Evolutionary conservation across 2,113 vertebrate genomes (phyloP), one percentile per base, ranked within the genome.

Genomic region (Scytalopus superciliaris): DNA sequence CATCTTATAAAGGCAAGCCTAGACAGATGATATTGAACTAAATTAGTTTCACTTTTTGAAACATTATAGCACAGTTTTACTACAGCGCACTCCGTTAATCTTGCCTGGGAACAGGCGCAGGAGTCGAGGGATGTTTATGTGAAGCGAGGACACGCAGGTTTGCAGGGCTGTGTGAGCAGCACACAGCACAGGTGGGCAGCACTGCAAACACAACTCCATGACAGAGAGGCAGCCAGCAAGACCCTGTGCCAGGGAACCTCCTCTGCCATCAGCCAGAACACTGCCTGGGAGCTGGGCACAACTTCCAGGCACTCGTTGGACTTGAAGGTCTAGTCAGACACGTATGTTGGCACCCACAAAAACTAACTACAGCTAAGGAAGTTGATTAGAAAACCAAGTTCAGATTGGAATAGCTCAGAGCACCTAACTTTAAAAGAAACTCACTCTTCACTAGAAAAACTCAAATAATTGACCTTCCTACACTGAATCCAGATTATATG

Each of bases 51-150:
- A 81, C 22, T 77, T 74, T 87, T 77, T 60, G 42, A 88, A 92
- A 84, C 15, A 3, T 37, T 57, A 52, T 8, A 59, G 9, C 5
- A 4, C 44, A 9, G 8, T 69, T 95, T 82, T 84, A 9, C 24
- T 18, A 4, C 14, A 16, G 6, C 39, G 6, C 17, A 10, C 21
- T 21, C 14, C 16, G 25, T 69, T 40, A 53, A 74, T 28, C 19
- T 77, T 47, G 2, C 39, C 28, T 6, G 60, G 56, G 24, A 47
- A 47, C 23, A 39, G 10, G 3, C 15, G 7, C 13, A 6, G 3
- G 28, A 31, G 10, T 0, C 1, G 75, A 7, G n/a, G 6, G 39
- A 24, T 0, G 0, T 6, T 57, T 10, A 1, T 47, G 19, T 47
- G 53, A 35, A 31, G 37, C 47, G 19, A 17, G 56, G 15, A 37